phyloP scores from a whole-genome alignment of 2,888 invertebrate species.

The Sclerodermus sp. region DNA sequence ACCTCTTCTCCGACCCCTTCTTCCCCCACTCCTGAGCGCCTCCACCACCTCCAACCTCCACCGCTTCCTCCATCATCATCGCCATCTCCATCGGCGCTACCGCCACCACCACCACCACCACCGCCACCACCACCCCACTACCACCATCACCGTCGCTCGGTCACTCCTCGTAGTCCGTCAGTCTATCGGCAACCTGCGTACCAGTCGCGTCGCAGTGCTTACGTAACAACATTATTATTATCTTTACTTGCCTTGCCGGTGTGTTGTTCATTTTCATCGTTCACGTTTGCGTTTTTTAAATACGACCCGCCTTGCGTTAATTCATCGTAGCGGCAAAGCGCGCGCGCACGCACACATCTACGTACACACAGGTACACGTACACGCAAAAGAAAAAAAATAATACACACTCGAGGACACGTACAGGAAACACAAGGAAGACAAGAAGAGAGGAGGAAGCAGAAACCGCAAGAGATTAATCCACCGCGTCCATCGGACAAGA shows the following conservation, averaged over 20 bases:
- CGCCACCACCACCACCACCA: constrained; percentile 28
- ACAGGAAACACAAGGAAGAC: no score
- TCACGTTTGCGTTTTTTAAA: not conserved
- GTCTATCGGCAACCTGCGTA: constrained; percentile 58
- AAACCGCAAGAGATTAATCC: no score
- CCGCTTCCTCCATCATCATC: constrained; percentile 4
- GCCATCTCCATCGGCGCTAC: constrained; percentile 22
- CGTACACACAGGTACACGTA: no score
- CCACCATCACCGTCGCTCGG: constrained; percentile 13
- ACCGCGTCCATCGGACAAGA: no score
- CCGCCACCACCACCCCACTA: constrained; percentile 24
- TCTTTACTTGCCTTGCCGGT: constrained; percentile 28
- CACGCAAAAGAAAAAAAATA: no score
- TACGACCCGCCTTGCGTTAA: constrained; percentile 9
- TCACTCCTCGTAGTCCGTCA: constrained; percentile 33
- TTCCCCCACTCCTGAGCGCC: not conserved
- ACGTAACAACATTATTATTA: constrained; percentile 50
- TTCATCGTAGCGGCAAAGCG: no score
- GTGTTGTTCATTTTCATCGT: constrained; percentile 24
- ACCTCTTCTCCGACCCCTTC: constrained; percentile 3
- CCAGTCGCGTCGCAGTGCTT: constrained; percentile 54
- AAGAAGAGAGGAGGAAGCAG: no score
- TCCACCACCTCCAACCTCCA: constrained; percentile 1
- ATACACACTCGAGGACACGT: no score
- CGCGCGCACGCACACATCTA: no score